Percentiles rank a stretch among this genome's conserved stretches.
Evolutionary conservation across 2,888 invertebrate genomes (phyloP).

Genomic region (Drosophila mimica): DNA sequence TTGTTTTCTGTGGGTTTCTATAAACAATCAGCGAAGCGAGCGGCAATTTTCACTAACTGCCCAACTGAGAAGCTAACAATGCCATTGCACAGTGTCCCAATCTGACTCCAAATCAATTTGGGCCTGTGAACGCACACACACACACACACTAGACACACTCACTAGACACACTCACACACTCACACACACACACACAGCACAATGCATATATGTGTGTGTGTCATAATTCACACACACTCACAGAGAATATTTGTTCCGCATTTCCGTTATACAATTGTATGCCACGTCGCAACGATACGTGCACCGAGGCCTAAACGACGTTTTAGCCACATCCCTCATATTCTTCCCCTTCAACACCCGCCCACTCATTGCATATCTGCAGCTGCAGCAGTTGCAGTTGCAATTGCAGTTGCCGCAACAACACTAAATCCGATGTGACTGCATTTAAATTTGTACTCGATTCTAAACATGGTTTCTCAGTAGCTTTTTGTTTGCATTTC

Average conservation of each 20-base stretch:
- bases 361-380: slow-evolving; percentile 18
- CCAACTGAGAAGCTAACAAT: slow-evolving; percentile 69
- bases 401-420: slow-evolving; percentile 40
- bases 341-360: too few relatives aligned
- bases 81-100: slow-evolving; percentile 65
- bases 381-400: slow-evolving; percentile 36
- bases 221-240: slow-evolving; percentile 59
- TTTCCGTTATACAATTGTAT: slow-evolving; percentile 63
- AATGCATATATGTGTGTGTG: slow-evolving; percentile 3
- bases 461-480: slow-evolving; percentile 46
- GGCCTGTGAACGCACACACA: slow-evolving; percentile 64
- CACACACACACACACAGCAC: slow-evolving; percentile 43
- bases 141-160: too few relatives aligned
- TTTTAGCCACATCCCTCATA: slow-evolving; percentile 16
- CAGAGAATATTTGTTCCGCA: slow-evolving; percentile 43
- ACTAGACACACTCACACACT: slow-evolving; percentile 1
- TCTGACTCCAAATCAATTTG: slow-evolving; percentile 72
- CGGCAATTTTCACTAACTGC: slow-evolving; percentile 76
- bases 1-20: slow-evolving; percentile 58
- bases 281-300: slow-evolving; percentile 57
- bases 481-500: slow-evolving; percentile 21
- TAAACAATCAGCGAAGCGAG: slow-evolving; percentile 78
- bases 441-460: slow-evolving; percentile 48
- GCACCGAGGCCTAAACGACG: slow-evolving; percentile 62
- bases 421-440: slow-evolving; percentile 12